phyloP scores from a whole-genome alignment of 1,140 invertebrate genomes.

The Phymorhynchus buccinoides region DNA sequence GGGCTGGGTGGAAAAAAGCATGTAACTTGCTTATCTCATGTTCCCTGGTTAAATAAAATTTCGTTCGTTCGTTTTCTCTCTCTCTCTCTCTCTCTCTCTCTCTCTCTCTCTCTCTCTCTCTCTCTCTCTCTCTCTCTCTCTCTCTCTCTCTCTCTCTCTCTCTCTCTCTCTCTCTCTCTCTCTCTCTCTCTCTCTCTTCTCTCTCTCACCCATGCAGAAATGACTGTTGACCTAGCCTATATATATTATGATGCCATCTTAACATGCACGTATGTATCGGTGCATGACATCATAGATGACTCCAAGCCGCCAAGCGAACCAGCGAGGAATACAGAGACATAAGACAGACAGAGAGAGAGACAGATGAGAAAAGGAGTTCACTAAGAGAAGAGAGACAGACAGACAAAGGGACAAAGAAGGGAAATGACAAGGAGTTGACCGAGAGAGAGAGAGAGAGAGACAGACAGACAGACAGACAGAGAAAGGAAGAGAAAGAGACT shows the following conservation, averaged over 20 bases:
- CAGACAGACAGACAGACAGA: not conserved
- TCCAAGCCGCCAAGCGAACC: not conserved
- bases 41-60: no score
- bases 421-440: no score
- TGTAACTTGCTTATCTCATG: no score
- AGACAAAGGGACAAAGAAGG: not conserved
- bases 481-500: not conserved
- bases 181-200: constrained; percentile 12
- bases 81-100: not conserved
- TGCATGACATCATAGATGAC: not conserved
- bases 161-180: constrained; percentile 19
- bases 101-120: not conserved
- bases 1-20: no score
- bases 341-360: not conserved
- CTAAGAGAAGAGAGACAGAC: not conserved
- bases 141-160: constrained; percentile 16
- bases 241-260: no score
- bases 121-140: constrained; percentile 11
- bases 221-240: no score
- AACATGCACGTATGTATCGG: not conserved
- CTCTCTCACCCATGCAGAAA: not conserved
- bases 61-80: not conserved
- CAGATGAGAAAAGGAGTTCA: not conserved
- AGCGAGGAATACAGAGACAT: not conserved
- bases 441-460: no score